A percentile compares a stretch with the other conserved stretches of the same genome.
phyloP scores from a whole-genome alignment of 2,888 invertebrate species.

The Athetis lepigone region DNA sequence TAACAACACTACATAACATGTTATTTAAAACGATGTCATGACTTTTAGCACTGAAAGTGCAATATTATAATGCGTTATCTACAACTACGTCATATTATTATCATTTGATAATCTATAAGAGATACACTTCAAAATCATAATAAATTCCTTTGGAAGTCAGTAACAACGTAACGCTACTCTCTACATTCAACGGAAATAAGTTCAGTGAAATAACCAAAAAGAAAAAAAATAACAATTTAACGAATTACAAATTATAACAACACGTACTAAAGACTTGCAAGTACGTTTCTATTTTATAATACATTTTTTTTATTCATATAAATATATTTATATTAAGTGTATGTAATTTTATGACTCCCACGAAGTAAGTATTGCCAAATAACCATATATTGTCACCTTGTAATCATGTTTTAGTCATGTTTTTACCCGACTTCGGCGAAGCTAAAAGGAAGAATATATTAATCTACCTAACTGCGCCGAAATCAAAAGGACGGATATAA shows the following conservation, averaged over 20 bases:
- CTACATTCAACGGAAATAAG: neutral
- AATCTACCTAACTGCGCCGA: too few species aligned
- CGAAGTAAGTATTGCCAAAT: too few species aligned
- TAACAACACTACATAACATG: too few species aligned
- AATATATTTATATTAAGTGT: too few species aligned
- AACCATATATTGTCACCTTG: too few species aligned
- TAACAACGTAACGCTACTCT: neutral
- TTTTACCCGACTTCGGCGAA: too few species aligned
- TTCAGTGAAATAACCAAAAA: neutral
- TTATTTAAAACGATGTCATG: too few species aligned
- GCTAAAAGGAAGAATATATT: too few species aligned
- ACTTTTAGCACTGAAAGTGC: conserved; percentile 9
- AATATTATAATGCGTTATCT: conserved; percentile 31
- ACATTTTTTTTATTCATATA: too few species aligned
- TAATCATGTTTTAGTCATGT: too few species aligned
- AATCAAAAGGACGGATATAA: too few species aligned
- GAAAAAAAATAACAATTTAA: neutral
- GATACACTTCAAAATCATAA: conserved; percentile 7
- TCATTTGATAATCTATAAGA: conserved; percentile 16
- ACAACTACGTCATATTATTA: conserved; percentile 17
- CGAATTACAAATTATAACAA: neutral
- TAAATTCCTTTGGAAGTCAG: neutral
- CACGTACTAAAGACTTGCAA: neutral
- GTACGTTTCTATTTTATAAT: neutral
- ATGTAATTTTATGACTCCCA: too few species aligned